Evolutionary conservation across 2,113 vertebrate species (phyloP), one percentile per base, ranked within the genome.

Genomic region (Hippocampus barbouri): DNA sequence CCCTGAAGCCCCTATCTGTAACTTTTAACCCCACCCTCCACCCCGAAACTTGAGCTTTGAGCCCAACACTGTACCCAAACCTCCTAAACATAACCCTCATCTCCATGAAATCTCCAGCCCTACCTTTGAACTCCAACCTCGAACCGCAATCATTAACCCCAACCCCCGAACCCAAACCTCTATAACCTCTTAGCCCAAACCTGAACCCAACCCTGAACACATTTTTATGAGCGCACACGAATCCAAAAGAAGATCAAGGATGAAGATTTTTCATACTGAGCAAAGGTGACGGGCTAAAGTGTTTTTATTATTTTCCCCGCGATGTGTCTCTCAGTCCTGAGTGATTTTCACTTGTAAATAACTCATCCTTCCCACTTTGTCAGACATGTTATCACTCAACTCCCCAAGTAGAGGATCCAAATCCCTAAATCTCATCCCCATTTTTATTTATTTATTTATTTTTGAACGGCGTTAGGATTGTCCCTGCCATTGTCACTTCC

Each of bases 361-460:
- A 84, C 85, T 78, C 68, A 10, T 82, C 78, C 71, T 74, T 82
- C 73, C 71, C 74, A 69, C 72, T 9, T 45, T 78, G 70, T 84
- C 80, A 82, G 76, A 88, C 75, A 79, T 77, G 78, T 86, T 86
- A 86, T 86, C 82, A 68, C 84, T 79, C 79, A 86, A 84, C 85
- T 90, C 88, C 85, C 81, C 76, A 40, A 86, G 84, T 87, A 90
- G 89, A 89, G 76, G 84, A 70, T 83, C 76, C 78, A 90, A 87
- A 89, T 91, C 85, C 83, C 78, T 71, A 75, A 84, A 77, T 84
- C 84, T 89, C 85, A 82, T 90, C 88, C 86, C 78, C 77, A 87
- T 89, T 87, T 85, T 80, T 80, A 38, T 38, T 38, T 38, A 1
- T 38, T 38, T 38, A 0, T 38, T 38, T 38, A 38, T 77, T 77